Conservation (phyloP, 2,797 vertebrate genomes). For the Argentina silus region DNA sequence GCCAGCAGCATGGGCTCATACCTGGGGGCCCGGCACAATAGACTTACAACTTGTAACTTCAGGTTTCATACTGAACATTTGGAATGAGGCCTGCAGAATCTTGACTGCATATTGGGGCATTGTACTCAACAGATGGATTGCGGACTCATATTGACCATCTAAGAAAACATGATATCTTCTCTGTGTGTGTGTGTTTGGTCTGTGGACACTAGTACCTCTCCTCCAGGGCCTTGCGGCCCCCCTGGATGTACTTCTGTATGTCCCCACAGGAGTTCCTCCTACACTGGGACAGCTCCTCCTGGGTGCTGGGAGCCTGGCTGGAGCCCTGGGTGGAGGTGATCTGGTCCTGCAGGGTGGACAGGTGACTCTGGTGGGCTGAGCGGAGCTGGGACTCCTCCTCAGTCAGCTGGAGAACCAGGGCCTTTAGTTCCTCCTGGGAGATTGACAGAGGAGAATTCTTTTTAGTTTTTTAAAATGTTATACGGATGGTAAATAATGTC, state of each 20-base stretch:
- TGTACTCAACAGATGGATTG: too few species aligned
- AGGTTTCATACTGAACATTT: too few species aligned
- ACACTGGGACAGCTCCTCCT: slow-evolving; percentile 82
- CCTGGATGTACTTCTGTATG: slow-evolving; percentile 87
- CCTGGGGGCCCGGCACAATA: slow-evolving; percentile 48
- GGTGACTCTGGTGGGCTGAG: slow-evolving; percentile 75
- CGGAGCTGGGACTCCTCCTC: slow-evolving; percentile 80
- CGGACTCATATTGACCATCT: neutral
- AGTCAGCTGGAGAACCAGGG: slow-evolving; percentile 76
- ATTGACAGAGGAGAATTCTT: neutral
- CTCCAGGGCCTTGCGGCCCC: slow-evolving; percentile 84
- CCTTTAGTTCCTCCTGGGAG: slow-evolving; percentile 76
- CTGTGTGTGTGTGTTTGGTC: neutral
- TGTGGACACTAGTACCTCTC: slow-evolving; percentile 62
- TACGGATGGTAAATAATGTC: too few species aligned
- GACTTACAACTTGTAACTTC: neutral
- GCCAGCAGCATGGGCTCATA: slow-evolving; percentile 89
- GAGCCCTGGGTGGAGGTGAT: slow-evolving; percentile 61
- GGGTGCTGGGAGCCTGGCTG: slow-evolving; percentile 65
- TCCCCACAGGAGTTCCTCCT: slow-evolving; percentile 80
- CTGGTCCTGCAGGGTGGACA: slow-evolving; percentile 69
- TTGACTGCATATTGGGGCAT: too few species aligned
- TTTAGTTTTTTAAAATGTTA: neutral
- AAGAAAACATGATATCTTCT: too few species aligned
- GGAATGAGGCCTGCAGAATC: too few species aligned